Base-by-base conservation (phyloP, 2,888 invertebrate species). In the Leistus spinibarbis region DNA sequence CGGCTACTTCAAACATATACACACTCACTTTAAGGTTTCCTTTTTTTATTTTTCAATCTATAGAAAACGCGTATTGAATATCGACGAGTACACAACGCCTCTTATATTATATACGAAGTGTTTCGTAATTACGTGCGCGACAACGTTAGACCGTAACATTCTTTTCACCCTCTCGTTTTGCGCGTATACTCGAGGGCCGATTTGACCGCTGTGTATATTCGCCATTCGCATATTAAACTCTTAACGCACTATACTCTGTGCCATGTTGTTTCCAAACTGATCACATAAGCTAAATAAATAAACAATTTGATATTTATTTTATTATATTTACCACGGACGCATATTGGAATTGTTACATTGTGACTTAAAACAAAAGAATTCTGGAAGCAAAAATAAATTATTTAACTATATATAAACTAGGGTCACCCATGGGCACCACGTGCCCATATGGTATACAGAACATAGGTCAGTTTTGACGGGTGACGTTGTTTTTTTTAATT, bases 241-340 rank as follows among this genome's bases (percentile, higher is more conserved):
- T 10, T 40, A 40, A 10, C 3, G 40, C n/a, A n/a, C 54, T 53
- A 53, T 53, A 53, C 13, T 17, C 0, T 20, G 16, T 19, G 7
- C 24, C 24, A 65, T 24, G 9, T 3, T 65, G 17, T 65, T 65
- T 65, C n/a, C n/a, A n/a, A n/a, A n/a, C n/a, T n/a, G n/a, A n/a
- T n/a, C n/a, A n/a, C n/a, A n/a, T n/a, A n/a, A n/a, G n/a, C n/a
- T n/a, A n/a, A n/a, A n/a, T n/a, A n/a, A n/a, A n/a, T n/a, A n/a
- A n/a, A n/a, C n/a, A n/a, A n/a, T n/a, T n/a, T n/a, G n/a, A n/a
- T n/a, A n/a, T n/a, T n/a, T n/a, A n/a, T n/a, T n/a, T n/a, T n/a
- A n/a, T n/a, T n/a, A n/a, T n/a, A n/a, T n/a, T n/a, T n/a, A n/a
- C n/a, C n/a, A n/a, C n/a, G n/a, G n/a, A n/a, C n/a, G n/a, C n/a